Percentiles rank a stretch among this genome's conserved stretches.
phyloP scores from a whole-genome alignment of 1,140 invertebrate species.

The Phenacoccus solenopsis region DNA sequence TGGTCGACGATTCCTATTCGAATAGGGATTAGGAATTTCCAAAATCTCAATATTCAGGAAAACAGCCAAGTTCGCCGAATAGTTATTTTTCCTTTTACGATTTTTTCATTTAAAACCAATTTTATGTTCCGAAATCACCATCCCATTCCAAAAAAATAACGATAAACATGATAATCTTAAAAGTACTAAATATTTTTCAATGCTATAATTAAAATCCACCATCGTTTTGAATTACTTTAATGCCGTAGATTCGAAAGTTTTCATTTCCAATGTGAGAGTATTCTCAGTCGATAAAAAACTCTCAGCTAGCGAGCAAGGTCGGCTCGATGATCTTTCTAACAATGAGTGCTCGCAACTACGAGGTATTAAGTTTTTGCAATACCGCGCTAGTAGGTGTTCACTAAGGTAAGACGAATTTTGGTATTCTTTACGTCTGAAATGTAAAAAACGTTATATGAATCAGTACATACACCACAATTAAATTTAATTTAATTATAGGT shows the following conservation, averaged over 20 bases:
- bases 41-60: too few relatives aligned
- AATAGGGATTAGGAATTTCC: too few relatives aligned
- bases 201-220: neutral
- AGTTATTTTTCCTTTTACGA: too few relatives aligned
- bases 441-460: slow-evolving; percentile 4
- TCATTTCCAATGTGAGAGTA: slow-evolving; percentile 63
- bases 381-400: slow-evolving; percentile 46
- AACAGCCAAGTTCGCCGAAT: too few relatives aligned
- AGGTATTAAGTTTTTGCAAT: slow-evolving; percentile 61
- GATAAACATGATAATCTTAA: too few relatives aligned
- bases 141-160: too few relatives aligned
- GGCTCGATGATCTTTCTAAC: slow-evolving; percentile 38
- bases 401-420: neutral
- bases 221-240: slow-evolving; percentile 41
- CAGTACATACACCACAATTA: too few relatives aligned
- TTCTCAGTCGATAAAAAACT: slow-evolving; percentile 69
- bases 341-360: slow-evolving; percentile 63
- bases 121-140: too few relatives aligned
- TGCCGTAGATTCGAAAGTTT: slow-evolving; percentile 66
- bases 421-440: neutral
- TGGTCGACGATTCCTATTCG: too few relatives aligned
- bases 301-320: slow-evolving; percentile 65
- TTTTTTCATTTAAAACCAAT: too few relatives aligned
- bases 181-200: neutral
- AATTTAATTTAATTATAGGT: too few relatives aligned